These are phyloP conservation scores for Scolopax bukidnonensis DNA, from an alignment of 2,797 vertebrate species.

Conservation along the genomic window DNA sequence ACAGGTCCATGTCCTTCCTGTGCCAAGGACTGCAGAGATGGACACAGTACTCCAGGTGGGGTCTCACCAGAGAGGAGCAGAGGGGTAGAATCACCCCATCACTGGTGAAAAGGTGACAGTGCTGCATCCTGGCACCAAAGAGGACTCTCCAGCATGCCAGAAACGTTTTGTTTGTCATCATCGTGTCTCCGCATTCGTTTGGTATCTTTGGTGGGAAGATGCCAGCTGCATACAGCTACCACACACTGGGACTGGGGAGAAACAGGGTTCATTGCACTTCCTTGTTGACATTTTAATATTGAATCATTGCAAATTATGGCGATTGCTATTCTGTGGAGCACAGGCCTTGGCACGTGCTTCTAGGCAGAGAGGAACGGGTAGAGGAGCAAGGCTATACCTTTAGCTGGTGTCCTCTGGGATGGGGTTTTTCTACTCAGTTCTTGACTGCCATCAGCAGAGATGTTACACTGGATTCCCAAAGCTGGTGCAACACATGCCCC, in stretches of 20 bases:
- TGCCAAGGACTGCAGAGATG: too few species aligned
- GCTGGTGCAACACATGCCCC: fast-evolving
- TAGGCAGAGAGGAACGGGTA: background rate
- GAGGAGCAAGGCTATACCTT: background rate
- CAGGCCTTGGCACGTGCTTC: background rate
- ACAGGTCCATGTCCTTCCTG: too few species aligned
- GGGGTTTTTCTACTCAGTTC: background rate
- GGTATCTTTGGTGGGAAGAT: background rate
- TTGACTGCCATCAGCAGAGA: background rate
- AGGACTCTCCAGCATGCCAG: background rate
- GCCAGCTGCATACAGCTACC: background rate
- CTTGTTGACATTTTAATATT: slow-evolving; percentile 4
- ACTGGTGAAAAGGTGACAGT: background rate
- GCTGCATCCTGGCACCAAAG: background rate
- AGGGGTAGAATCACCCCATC: too few species aligned
- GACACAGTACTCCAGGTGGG: too few species aligned
- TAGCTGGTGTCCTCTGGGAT: background rate
- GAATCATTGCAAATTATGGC: background rate
- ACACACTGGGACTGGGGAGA: background rate
- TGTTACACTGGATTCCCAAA: background rate
- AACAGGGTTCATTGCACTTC: background rate
- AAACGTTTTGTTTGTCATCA: background rate
- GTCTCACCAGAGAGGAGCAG: too few species aligned
- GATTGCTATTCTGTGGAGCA: background rate
- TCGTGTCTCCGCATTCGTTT: background rate